Percentiles rank a stretch among this genome's conserved stretches.
phyloP scores from a whole-genome alignment of 2,797 vertebrate genomes.

The Lagorchestes hirsutus region DNA sequence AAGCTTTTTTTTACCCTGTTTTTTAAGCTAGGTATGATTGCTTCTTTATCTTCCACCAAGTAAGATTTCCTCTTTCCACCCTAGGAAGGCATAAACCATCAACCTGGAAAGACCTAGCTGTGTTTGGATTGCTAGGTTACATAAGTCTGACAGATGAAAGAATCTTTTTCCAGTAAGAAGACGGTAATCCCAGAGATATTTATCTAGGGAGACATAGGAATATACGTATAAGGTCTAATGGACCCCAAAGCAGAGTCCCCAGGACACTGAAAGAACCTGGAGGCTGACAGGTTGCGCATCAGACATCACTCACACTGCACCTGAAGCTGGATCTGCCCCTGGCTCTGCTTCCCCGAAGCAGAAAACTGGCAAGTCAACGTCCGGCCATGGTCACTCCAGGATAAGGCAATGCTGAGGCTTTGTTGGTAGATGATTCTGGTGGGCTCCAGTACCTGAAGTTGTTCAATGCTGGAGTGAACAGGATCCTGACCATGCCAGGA shows the following conservation, averaged over 20 bases:
- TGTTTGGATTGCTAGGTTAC: background rate
- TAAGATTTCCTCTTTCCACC: background rate
- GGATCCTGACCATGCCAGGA: constrained; percentile 81
- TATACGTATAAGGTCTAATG: too few species aligned
- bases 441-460: constrained; percentile 64
- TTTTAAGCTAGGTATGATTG: background rate
- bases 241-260: background rate
- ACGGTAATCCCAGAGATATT: background rate
- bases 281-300: background rate
- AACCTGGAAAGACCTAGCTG: background rate
- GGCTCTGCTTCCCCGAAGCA: fast-evolving
- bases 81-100: background rate
- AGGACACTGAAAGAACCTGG: background rate
- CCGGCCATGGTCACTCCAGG: constrained; percentile 84
- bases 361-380: constrained; percentile 79
- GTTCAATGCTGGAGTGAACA: background rate
- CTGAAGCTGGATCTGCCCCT: constrained; percentile 65
- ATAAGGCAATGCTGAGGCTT: constrained; percentile 75
- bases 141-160: background rate
- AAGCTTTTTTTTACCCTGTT: background rate
- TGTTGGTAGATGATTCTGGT: fast-evolving
- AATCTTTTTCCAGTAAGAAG: background rate
- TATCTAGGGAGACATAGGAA: background rate
- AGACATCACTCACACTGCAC: constrained; percentile 82
- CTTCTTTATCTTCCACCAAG: background rate